These are phyloP conservation scores for Disparrhopalites patrizii DNA, from an alignment of 2,888 invertebrate genomes.

Conservation along the genomic window DNA sequence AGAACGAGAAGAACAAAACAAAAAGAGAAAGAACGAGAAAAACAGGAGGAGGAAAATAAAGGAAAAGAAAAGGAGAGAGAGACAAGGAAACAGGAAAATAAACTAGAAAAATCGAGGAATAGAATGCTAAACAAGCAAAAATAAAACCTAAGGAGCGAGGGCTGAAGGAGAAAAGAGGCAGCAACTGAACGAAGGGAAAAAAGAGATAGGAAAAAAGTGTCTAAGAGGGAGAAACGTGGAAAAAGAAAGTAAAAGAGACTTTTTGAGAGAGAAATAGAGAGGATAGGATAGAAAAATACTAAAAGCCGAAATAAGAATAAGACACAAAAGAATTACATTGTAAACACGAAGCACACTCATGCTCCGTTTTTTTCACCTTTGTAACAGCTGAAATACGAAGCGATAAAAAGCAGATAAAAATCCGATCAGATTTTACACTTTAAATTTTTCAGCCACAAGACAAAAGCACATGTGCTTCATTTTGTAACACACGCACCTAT, in stretches of 20 bases:
- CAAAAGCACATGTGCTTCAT: too few species aligned
- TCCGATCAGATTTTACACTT: conserved; percentile 11
- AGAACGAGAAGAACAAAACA: not conserved
- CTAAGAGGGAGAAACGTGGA: not conserved
- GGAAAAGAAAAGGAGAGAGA: not conserved
- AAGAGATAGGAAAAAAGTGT: not conserved
- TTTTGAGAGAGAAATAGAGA: not conserved
- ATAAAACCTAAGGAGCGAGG: not conserved
- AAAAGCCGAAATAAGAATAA: not conserved
- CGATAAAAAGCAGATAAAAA: conserved; percentile 16
- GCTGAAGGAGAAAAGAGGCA: not conserved
- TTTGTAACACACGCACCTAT: not conserved
- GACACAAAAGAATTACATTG: not conserved
- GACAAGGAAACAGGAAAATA: not conserved
- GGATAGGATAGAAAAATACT: not conserved
- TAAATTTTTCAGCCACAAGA: too few species aligned
- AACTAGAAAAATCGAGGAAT: not conserved
- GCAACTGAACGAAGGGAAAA: not conserved
- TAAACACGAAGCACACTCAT: not conserved
- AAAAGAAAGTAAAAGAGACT: not conserved
- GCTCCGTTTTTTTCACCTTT: not conserved
- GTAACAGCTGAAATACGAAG: conserved; percentile 16
- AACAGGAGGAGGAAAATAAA: not conserved
- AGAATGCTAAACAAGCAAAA: not conserved
- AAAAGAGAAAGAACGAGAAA: conserved; percentile 5